Percentiles rank a stretch among this genome's conserved stretches.
phyloP scores from a whole-genome alignment of 2,888 invertebrate species.

The Diachrysia chrysitis region DNA sequence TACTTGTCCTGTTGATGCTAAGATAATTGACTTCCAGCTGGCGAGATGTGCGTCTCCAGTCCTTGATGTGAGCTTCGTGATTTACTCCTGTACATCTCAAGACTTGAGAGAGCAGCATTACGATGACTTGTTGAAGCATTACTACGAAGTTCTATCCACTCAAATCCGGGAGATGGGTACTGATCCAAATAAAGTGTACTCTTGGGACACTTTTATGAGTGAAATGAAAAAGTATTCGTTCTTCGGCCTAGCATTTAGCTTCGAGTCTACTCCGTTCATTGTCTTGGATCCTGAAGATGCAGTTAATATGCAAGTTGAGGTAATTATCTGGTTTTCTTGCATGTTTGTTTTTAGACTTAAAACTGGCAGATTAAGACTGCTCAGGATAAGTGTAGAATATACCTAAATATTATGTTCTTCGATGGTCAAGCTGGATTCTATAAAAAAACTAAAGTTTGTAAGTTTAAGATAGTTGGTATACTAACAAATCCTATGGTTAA shows the following conservation, averaged over 20 bases:
- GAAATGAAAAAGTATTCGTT: conserved; percentile 89
- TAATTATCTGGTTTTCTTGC: conserved; percentile 55
- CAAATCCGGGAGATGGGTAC: conserved; percentile 90
- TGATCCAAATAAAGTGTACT: conserved; percentile 87
- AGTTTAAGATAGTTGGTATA: too few relatives aligned
- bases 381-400: too few relatives aligned
- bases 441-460: too few relatives aligned
- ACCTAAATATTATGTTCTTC: too few relatives aligned
- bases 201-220: conserved; percentile 83
- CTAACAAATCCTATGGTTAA: too few relatives aligned
- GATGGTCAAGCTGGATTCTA: too few relatives aligned
- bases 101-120: conserved; percentile 89
- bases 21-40: conserved; percentile 92
- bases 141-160: conserved; percentile 88
- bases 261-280: conserved; percentile 90
- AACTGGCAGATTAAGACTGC: too few relatives aligned
- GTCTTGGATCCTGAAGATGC: conserved; percentile 89
- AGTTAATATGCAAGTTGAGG: conserved; percentile 89
- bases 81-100: conserved; percentile 90
- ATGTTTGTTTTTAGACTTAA: not conserved
- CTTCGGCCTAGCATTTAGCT: conserved; percentile 89
- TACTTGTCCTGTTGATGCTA: conserved; percentile 75
- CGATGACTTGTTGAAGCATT: conserved; percentile 89
- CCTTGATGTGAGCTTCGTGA: conserved; percentile 88
- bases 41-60: conserved; percentile 89